Evolutionary conservation across 2,113 vertebrate genomes (phyloP).

Genomic region (Strigops habroptila): DNA sequence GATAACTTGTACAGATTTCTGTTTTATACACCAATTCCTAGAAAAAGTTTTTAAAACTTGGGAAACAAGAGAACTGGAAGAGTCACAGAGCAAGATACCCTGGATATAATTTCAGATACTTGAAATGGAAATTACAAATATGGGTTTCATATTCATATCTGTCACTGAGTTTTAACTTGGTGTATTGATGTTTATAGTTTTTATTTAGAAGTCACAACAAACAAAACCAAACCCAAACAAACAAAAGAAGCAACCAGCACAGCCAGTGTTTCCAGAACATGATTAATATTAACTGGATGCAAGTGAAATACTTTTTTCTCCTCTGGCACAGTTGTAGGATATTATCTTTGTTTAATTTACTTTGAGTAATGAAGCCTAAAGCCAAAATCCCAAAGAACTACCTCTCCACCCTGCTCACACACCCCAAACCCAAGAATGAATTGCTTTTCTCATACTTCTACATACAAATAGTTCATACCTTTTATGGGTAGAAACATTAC

Average conservation of each 20-base stretch:
- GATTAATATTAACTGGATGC: not conserved
- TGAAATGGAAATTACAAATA: not conserved
- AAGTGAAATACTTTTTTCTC: not conserved
- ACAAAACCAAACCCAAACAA: not conserved
- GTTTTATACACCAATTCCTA: not conserved
- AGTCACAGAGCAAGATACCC: not conserved
- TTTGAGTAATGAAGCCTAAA: not conserved
- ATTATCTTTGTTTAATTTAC: not conserved
- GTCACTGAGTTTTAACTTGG: not conserved
- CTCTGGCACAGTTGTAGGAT: not conserved
- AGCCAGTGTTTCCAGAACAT: not conserved
- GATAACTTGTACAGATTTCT: not conserved
- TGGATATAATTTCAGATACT: not conserved
- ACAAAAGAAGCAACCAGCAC: not conserved
- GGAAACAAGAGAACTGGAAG: not conserved
- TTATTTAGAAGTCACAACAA: not conserved
- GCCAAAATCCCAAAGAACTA: not conserved
- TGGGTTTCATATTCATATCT: not conserved
- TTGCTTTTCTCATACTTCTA: not conserved
- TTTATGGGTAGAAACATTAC: not conserved
- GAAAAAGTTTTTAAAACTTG: not conserved
- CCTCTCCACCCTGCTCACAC: not conserved
- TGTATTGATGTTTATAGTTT: not conserved
- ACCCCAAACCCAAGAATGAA: not conserved
- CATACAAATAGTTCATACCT: not conserved